Conservation (phyloP, 2,113 vertebrate species). For the Ammodramus savannarum region DNA sequence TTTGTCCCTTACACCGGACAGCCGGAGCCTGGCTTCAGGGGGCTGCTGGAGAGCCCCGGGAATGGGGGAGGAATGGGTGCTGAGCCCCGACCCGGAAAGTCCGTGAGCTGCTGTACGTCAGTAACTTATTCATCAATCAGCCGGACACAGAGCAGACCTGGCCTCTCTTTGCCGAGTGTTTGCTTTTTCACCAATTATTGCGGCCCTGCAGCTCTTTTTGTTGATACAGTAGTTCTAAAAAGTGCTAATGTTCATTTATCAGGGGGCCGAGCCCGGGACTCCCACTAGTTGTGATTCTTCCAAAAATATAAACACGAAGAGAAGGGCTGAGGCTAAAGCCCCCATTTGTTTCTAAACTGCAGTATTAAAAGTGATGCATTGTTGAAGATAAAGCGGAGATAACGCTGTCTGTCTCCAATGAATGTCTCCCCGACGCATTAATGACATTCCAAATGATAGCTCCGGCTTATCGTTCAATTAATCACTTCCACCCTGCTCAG, state of each 20-base stretch:
- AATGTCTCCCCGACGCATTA: conserved; percentile 91
- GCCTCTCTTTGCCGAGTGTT: conserved; percentile 80
- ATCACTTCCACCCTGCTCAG: conserved; percentile 76
- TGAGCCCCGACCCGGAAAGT: conserved; percentile 59
- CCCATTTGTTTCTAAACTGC: conserved; percentile 90
- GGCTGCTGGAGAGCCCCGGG: not conserved
- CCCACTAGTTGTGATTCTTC: conserved; percentile 88
- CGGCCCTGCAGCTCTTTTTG: conserved; percentile 80
- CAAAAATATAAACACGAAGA: conserved; percentile 94
- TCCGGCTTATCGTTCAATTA: conserved; percentile 79
- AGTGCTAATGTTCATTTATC: conserved; percentile 96
- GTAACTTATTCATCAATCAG: conserved; percentile 78
- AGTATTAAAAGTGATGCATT: conserved; percentile 85
- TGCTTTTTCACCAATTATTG: conserved; percentile 96
- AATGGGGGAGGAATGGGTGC: not conserved
- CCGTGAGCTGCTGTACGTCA: conserved; percentile 60
- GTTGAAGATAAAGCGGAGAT: conserved; percentile 97
- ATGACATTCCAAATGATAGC: conserved; percentile 86
- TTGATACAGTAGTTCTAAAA: conserved; percentile 90
- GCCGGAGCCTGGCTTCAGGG: not conserved
- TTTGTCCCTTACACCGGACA: not conserved
- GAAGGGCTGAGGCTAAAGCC: conserved; percentile 83
- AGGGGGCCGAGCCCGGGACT: conserved; percentile 79
- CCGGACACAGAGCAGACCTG: conserved; percentile 81
- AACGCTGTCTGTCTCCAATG: conserved; percentile 94